A percentile compares a stretch with the other conserved stretches of the same genome.
These are phyloP conservation scores for Rhinatrema bivittatum DNA, from an alignment of 2,797 vertebrate genomes.

Conservation along the genomic window DNA sequence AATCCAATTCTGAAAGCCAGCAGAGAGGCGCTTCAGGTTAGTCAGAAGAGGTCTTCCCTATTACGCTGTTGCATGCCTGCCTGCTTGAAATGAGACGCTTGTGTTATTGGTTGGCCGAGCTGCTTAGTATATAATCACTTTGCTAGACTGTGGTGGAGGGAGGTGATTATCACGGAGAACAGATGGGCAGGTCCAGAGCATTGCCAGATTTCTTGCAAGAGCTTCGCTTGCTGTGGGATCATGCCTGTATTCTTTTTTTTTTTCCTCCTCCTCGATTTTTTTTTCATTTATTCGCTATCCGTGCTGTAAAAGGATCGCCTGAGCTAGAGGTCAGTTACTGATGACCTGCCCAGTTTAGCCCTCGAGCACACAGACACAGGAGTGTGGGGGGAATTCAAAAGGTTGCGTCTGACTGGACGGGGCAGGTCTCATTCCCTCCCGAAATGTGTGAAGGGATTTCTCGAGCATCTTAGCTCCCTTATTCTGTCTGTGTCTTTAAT, in stretches of 20 bases:
- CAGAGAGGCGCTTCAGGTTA: slow-evolving; percentile 42
- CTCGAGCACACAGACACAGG: slow-evolving; percentile 22
- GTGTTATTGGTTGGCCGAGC: slow-evolving; percentile 69
- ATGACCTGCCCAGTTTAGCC: slow-evolving; percentile 41
- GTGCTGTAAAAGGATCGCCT: slow-evolving; percentile 28
- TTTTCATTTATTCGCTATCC: slow-evolving; percentile 11
- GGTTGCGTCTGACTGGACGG: slow-evolving; percentile 45
- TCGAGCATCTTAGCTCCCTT: slow-evolving; percentile 45
- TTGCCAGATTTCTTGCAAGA: slow-evolving; percentile 62
- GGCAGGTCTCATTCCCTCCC: slow-evolving; percentile 47
- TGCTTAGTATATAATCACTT: slow-evolving; percentile 81
- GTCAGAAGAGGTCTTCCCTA: slow-evolving; percentile 60
- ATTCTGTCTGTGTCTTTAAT: slow-evolving; percentile 50
- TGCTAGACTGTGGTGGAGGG: slow-evolving; percentile 71
- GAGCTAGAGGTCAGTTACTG: slow-evolving; percentile 30
- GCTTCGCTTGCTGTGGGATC: slow-evolving; percentile 50
- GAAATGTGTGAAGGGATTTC: slow-evolving; percentile 59
- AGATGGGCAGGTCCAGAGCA: slow-evolving; percentile 73
- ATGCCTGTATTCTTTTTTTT: slow-evolving; percentile 33
- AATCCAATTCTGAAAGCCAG: too few species aligned
- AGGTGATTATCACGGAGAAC: slow-evolving; percentile 80
- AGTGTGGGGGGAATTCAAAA: slow-evolving; percentile 32
- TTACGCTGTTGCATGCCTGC: slow-evolving; percentile 47
- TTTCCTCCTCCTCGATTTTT: slow-evolving; percentile 32
- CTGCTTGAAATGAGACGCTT: slow-evolving; percentile 56